Evolutionary conservation across 1,140 invertebrate genomes (phyloP).

Genomic region (Rhynchophorus ferrugineus): DNA sequence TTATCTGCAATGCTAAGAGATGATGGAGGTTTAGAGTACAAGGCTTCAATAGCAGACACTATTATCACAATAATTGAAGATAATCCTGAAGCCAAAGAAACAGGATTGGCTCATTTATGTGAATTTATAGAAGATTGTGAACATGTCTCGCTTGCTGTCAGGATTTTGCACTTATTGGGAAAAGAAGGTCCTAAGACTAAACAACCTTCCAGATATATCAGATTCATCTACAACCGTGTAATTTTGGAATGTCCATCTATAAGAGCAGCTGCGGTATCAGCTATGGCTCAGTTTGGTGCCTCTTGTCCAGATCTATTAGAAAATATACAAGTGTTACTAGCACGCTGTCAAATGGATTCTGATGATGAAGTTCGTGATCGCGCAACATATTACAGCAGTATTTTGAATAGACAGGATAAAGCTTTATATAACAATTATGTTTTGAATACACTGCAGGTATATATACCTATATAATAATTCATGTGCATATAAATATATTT

Average conservation of each 20-base stretch:
- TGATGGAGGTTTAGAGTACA: conserved; percentile 97
- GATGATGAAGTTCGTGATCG: conserved; percentile 98
- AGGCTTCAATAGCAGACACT: conserved; percentile 89
- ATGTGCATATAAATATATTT: too few relatives aligned
- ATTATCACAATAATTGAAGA: conserved; percentile 98
- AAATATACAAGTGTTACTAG: conserved; percentile 75
- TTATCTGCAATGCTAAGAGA: conserved; percentile 93
- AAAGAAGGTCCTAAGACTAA: conserved; percentile 93
- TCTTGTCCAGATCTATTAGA: conserved; percentile 84
- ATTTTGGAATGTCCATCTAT: conserved; percentile 95
- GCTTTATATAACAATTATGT: conserved; percentile 78
- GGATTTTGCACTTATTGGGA: conserved; percentile 94
- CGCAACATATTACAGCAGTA: conserved; percentile 91
- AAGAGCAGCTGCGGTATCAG: conserved; percentile 91
- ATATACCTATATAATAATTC: too few relatives aligned
- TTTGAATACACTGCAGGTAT: conserved; percentile 60
- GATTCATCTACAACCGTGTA: conserved; percentile 98
- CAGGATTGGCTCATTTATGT: conserved; percentile 92
- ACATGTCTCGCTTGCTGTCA: conserved; percentile 91
- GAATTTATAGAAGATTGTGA: conserved; percentile 99
- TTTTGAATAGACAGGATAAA: conserved; percentile 60
- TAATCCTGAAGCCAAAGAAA: conserved; percentile 91
- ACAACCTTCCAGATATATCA: conserved; percentile 91
- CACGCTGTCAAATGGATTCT: conserved; percentile 89
- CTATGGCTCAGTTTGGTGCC: conserved; percentile 95